phyloP scores from a whole-genome alignment of 2,888 invertebrate genomes.

The Bellardia bayeri region DNA sequence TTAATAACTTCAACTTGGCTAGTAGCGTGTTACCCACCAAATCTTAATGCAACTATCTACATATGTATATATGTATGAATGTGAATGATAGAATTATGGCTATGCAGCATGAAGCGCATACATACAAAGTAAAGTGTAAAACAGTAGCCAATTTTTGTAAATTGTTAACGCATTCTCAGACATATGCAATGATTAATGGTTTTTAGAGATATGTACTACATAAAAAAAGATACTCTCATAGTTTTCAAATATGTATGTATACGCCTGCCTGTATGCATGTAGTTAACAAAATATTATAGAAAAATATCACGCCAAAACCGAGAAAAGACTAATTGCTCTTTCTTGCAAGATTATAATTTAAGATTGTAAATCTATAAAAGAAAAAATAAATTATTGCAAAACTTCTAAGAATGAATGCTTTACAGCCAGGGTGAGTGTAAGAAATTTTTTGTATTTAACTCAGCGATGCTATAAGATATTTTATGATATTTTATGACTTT shows the following conservation, averaged over 20 bases:
- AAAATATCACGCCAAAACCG: slow-evolving; percentile 20
- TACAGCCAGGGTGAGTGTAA: neutral
- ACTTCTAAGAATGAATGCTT: slow-evolving; percentile 31
- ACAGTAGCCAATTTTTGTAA: slow-evolving; percentile 72
- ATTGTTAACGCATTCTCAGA: slow-evolving; percentile 73
- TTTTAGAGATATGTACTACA: slow-evolving; percentile 48
- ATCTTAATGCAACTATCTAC: neutral
- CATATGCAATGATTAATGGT: slow-evolving; percentile 70
- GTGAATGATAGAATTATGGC: neutral
- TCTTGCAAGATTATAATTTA: slow-evolving; percentile 55
- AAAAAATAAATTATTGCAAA: slow-evolving; percentile 61
- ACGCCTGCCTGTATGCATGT: neutral
- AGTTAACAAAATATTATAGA: slow-evolving; percentile 31
- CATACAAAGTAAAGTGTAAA: slow-evolving; percentile 51
- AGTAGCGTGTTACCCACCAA: neutral
- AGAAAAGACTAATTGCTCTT: slow-evolving; percentile 61
- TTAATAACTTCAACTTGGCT: neutral
- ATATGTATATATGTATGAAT: too few relatives aligned
- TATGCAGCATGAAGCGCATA: slow-evolving; percentile 11
- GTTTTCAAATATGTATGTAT: neutral
- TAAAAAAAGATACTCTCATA: slow-evolving; percentile 10
- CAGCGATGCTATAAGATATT: slow-evolving; percentile 62
- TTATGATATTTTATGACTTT: too few relatives aligned
- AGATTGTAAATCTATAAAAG: slow-evolving; percentile 59
- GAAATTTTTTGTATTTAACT: slow-evolving; percentile 49